These are phyloP conservation scores for Maniola hyperantus DNA, from an alignment of 2,888 invertebrate species.

Conservation along the genomic window DNA sequence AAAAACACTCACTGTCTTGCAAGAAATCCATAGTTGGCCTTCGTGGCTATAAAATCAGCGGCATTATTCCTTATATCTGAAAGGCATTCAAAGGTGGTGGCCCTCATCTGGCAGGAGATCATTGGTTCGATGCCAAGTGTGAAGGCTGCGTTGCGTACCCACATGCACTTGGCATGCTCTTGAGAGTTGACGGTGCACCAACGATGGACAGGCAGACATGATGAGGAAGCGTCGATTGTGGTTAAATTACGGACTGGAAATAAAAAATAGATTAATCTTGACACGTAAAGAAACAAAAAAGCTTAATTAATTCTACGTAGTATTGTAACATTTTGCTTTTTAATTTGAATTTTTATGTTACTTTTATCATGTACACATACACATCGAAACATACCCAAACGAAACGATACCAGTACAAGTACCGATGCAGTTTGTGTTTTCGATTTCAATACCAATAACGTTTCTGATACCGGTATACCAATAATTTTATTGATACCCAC, in stretches of 20 bases:
- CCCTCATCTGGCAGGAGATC: conserved; percentile 76
- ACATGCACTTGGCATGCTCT: conserved; percentile 84
- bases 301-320: no score
- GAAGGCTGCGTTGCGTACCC: conserved; percentile 81
- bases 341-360: no score
- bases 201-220: conserved; percentile 67
- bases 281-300: no score
- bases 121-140: conserved; percentile 83
- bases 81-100: conserved; percentile 79
- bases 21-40: conserved; percentile 85
- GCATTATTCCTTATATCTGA: conserved; percentile 70
- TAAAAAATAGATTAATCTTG: not conserved
- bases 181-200: conserved; percentile 83
- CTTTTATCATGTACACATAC: no score
- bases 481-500: not conserved
- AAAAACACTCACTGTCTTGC: conserved; percentile 81
- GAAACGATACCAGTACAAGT: no score
- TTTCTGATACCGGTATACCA: not conserved
- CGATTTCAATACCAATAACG: not conserved
- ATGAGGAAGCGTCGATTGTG: conserved; percentile 48
- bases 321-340: no score
- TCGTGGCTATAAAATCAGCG: conserved; percentile 83
- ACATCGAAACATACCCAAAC: no score
- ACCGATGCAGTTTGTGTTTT: no score
- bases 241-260: conserved; percentile 60